Percentiles rank a stretch among this genome's conserved stretches.
Evolutionary conservation across 2,797 vertebrate genomes (phyloP).

Genomic region (Micropoecilia bifurca): DNA sequence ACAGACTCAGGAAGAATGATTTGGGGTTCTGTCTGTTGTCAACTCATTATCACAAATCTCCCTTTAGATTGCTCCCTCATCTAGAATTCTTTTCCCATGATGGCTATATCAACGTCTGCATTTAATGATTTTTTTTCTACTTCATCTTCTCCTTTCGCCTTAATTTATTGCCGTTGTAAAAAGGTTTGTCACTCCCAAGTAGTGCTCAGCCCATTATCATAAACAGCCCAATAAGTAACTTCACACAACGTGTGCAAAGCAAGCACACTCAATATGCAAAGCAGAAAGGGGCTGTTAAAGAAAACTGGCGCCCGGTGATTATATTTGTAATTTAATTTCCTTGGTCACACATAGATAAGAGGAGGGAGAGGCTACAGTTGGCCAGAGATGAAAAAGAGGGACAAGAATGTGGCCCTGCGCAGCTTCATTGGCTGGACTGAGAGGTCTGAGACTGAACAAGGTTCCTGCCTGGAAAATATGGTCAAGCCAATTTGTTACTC

Average conservation of each 20-base stretch:
- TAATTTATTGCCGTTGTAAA: conserved; percentile 63
- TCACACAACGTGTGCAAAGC: conserved; percentile 69
- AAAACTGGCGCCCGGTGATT: conserved; percentile 78
- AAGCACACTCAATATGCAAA: conserved; percentile 84
- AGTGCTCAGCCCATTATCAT: conserved; percentile 74
- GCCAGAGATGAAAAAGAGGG: conserved; percentile 69
- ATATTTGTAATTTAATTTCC: conserved; percentile 87
- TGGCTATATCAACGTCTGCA: conserved; percentile 21
- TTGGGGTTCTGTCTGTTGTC: neutral
- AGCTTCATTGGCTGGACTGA: conserved; percentile 73
- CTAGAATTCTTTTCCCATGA: conserved; percentile 25
- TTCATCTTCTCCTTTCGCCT: conserved; percentile 29
- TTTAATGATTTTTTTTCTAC: conserved; percentile 23
- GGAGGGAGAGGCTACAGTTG: conserved; percentile 67
- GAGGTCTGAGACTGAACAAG: conserved; percentile 65
- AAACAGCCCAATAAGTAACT: conserved; percentile 79
- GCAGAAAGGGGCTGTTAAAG: conserved; percentile 74
- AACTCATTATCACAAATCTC: conserved; percentile 8
- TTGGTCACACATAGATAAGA: conserved; percentile 82
- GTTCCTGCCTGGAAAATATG: conserved; percentile 32
- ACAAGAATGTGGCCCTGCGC: conserved; percentile 55
- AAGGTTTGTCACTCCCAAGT: conserved; percentile 66
- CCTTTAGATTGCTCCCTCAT: conserved; percentile 10
- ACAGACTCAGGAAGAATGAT: neutral
- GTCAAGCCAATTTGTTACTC: conserved; percentile 20